Conservation (phyloP, 53 echinoderm and acorn worm species). For the Pentamera pediparva region DNA sequence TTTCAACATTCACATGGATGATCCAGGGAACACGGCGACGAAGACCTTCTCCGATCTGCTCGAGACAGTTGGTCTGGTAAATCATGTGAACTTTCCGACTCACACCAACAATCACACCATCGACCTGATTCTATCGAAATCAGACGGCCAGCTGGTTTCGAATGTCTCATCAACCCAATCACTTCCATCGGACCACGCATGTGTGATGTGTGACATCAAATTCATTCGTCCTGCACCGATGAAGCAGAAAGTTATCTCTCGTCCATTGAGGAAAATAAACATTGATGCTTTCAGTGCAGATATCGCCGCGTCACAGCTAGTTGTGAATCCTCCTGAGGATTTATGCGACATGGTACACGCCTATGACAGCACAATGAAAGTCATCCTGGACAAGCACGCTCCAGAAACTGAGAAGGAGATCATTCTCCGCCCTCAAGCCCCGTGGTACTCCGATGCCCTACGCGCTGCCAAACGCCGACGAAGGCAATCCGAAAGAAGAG, state of each 20-base stretch:
- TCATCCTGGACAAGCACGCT: slow-evolving; percentile 24
- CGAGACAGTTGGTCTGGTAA: slow-evolving; percentile 9
- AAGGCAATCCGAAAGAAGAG: slow-evolving; percentile 22
- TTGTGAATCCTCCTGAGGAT: background rate
- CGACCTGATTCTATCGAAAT: slow-evolving; percentile 33
- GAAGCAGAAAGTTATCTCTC: background rate
- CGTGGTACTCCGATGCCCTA: slow-evolving; percentile 30
- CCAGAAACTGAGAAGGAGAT: slow-evolving; percentile 20
- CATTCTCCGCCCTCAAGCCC: slow-evolving; percentile 24
- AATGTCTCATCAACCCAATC: background rate
- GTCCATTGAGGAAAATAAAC: too few species aligned
- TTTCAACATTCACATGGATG: slow-evolving; percentile 43
- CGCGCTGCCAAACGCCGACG: slow-evolving; percentile 20
- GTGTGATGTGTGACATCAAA: slow-evolving; percentile 17
- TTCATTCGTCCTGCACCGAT: slow-evolving; percentile 4
- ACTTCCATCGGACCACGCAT: slow-evolving; percentile 34
- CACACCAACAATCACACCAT: slow-evolving; percentile 28
- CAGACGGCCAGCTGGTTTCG: slow-evolving; percentile 1
- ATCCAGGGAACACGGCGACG: background rate
- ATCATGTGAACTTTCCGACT: slow-evolving; percentile 21
- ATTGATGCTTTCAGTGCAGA: too few species aligned
- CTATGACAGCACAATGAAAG: background rate
- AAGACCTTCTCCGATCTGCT: slow-evolving; percentile 20
- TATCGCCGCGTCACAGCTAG: too few species aligned
- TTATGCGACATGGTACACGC: background rate